These are phyloP conservation scores for Hecatera dysodea DNA, from an alignment of 2,888 invertebrate genomes.

Conservation along the genomic window DNA sequence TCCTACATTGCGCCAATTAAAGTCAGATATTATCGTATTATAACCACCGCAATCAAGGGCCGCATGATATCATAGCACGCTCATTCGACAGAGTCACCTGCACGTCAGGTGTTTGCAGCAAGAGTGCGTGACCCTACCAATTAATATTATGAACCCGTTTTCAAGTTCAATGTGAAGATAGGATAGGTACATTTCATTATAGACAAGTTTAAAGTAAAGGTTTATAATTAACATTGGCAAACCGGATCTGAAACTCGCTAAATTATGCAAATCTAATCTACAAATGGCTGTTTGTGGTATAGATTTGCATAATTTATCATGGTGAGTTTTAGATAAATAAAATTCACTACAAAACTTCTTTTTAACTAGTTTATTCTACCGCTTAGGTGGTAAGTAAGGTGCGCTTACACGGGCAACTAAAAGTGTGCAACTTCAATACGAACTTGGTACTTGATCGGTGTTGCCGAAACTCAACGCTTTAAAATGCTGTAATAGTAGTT, in stretches of 20 bases:
- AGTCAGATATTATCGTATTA: neutral
- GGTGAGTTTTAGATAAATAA: neutral
- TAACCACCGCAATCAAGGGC: neutral
- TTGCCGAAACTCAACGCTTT: no score
- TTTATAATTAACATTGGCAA: constrained; percentile 20
- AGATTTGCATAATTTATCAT: neutral
- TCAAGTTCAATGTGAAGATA: constrained; percentile 44
- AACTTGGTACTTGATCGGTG: no score
- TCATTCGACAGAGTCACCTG: neutral
- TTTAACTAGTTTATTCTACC: no score
- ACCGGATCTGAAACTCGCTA: no score
- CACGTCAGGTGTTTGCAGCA: neutral
- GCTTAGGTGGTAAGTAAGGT: no score
- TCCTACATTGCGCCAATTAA: neutral
- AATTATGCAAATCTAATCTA: no score
- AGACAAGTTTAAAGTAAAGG: neutral
- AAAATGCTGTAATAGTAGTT: no score
- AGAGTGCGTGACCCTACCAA: neutral
- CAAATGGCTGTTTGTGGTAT: constrained; percentile 9
- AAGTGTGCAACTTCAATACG: no score
- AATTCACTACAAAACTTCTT: no score
- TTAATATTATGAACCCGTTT: constrained; percentile 31
- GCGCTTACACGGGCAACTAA: no score
- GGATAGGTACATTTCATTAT: neutral
- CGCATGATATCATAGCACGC: neutral